Base-by-base conservation (phyloP, 2,888 invertebrate species). In the Hylaea fasciaria region DNA sequence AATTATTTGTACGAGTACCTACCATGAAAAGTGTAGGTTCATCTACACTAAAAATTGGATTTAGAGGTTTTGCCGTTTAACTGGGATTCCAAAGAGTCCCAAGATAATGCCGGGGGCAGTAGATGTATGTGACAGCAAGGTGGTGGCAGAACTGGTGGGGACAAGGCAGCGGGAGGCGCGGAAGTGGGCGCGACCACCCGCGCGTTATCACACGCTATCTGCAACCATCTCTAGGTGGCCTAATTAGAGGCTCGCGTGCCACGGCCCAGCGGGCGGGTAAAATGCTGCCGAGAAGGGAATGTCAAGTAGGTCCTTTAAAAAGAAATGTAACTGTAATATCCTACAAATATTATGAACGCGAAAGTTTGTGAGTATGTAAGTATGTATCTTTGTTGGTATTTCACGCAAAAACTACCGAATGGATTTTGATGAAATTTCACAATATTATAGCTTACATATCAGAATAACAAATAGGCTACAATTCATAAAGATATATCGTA, bases 221-320 rank as follows among this genome's bases (percentile, higher is more conserved):
- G 49, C 41, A 29, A 47, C 13, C 45, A 50, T 62, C 63, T 56
- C 59, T 55, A 58, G 35, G 62, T 65, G 81, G 70, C 79, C 86
- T 87, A 87, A 89, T 88, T 88, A 87, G 85, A 80, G 82, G 79
- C 85, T 76, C 80, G 78, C 80, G 80, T 80, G 80, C 79, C 77
- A 77, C 76, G 65, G 55, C 62, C 66, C 22, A 65, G 49, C 44
- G 28, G 54, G 68, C 41, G 70, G 55, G 41, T 81, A 82, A 82
- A 65, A 78, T 78, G 77, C 47, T 72, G 78, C 80, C 40, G 68
- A 54, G 47, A 46, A 12, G 1, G 32, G 9, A 47, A 47, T 47
- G 32, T 14, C 10, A 45, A 29, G 28, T 28, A 28, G 28, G 7
- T 28, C 4, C 28, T 28, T 28, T 28, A 22, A 22, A 22, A 22